phyloP scores from a whole-genome alignment of 2,888 invertebrate species.

The Beris morrisii region DNA sequence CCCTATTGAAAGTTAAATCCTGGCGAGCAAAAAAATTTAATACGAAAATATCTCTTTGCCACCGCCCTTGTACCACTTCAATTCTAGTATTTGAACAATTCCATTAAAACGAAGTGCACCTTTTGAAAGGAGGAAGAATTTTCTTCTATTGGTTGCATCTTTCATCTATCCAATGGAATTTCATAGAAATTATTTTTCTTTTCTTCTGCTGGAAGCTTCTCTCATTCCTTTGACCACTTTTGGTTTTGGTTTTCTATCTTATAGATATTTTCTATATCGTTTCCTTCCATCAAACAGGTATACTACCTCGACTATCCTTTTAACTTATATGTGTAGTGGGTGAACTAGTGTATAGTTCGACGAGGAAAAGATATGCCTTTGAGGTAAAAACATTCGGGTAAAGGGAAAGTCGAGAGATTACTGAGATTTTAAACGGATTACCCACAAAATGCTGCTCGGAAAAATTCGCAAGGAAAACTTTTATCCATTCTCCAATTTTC shows the following conservation, averaged over 20 bases:
- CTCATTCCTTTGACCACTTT: conserved; percentile 23
- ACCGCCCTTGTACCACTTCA: background rate
- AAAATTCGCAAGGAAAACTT: background rate
- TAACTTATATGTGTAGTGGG: too few relatives aligned
- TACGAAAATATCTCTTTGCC: conserved; percentile 8
- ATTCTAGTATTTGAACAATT: conserved; percentile 27
- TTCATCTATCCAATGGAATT: conserved; percentile 30
- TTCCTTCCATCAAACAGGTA: too few relatives aligned
- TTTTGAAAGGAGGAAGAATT: conserved; percentile 19
- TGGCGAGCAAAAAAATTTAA: background rate
- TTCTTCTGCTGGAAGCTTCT: conserved; percentile 19
- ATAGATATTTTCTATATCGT: too few relatives aligned
- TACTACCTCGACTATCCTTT: too few relatives aligned
- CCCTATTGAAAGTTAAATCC: too few relatives aligned
- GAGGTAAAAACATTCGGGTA: conserved; percentile 9
- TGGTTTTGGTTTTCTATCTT: background rate
- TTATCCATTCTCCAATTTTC: too few relatives aligned
- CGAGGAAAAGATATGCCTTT: conserved; percentile 7
- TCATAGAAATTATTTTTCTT: conserved; percentile 27
- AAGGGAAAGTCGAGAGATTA: conserved; percentile 8
- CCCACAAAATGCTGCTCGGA: conserved; percentile 2
- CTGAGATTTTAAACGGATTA: conserved; percentile 16
- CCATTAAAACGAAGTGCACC: conserved; percentile 28
- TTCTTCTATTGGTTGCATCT: conserved; percentile 24
- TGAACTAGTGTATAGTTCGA: too few relatives aligned